Percentiles rank a stretch among this genome's conserved stretches.
phyloP scores from a whole-genome alignment of 2,113 vertebrate genomes.

The Mobula birostris region DNA sequence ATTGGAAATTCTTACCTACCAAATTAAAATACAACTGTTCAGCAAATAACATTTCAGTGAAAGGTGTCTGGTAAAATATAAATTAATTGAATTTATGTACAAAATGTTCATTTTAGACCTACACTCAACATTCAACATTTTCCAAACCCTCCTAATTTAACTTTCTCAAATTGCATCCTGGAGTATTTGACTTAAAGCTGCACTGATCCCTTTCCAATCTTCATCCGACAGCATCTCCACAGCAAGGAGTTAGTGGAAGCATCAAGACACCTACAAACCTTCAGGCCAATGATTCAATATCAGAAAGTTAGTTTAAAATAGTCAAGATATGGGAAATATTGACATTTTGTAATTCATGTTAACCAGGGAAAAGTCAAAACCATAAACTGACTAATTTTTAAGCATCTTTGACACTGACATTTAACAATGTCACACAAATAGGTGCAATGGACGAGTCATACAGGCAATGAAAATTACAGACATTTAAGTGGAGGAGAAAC shows the following conservation, averaged over 20 bases:
- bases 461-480: background rate
- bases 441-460: background rate
- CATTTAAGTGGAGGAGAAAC: background rate
- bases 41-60: background rate
- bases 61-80: background rate
- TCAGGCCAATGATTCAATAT: background rate
- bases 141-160: background rate
- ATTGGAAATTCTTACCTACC: background rate
- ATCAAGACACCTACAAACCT: background rate
- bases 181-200: background rate
- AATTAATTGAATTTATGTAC: background rate
- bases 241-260: background rate
- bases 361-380: background rate
- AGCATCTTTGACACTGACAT: background rate
- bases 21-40: background rate
- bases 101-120: background rate
- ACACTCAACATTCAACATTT: background rate
- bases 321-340: background rate
- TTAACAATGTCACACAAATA: slow-evolving; percentile 14
- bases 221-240: background rate
- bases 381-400: background rate
- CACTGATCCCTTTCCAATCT: background rate
- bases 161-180: background rate
- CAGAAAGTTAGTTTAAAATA: background rate
- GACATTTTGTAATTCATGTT: background rate